Base-by-base conservation (phyloP, 2,888 invertebrate genomes). In the Hololepta plana region DNA sequence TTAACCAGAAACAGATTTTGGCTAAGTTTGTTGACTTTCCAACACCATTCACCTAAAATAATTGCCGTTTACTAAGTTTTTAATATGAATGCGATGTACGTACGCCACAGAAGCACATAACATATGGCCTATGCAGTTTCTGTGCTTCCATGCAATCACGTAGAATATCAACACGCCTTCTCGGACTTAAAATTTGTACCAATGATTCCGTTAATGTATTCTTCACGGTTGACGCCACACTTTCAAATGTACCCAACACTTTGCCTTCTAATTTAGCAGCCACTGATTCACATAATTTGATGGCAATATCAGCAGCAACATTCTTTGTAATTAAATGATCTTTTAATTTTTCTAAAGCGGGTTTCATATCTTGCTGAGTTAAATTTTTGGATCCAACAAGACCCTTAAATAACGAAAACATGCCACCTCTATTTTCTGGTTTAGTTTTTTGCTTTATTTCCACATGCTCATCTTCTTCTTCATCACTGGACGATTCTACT, bases 21-120 rank as follows among this genome's bases (percentile, higher is more conserved):
- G 98, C 96, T 27, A 98, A 60, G 60, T 99, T 98, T 2, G 98
- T 98, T 0, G 93, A 95, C 47, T 98, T 98, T 27, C 98, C 98
- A 1, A 98, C 98, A 9, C 98, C 98, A 55, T 99, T 98, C 3
- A 53, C 49, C 49, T 49, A 30, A 21, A 2, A 88, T 57, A 35
- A 17, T 9, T 23, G 17, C 12, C 7, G 15, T 12, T n/a, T n/a
- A n/a, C n/a, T n/a, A n/a, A n/a, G n/a, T n/a, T n/a, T n/a, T 25
- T 7, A 19, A n/a, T 14, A 25, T 14, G 5, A 25, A 15, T 16
- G 4, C 24, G n/a, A 17, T 17, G 17, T 17, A 7, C 30, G 35
- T 38, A 74, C 98, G 32, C 98, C 98, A 55, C 98, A 99, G 50
- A 99, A 99, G 0, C 88, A 69, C 64, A 96, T 82, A 5, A 88